phyloP scores from a whole-genome alignment of 2,797 vertebrate species.

The Anguilla megastoma region DNA sequence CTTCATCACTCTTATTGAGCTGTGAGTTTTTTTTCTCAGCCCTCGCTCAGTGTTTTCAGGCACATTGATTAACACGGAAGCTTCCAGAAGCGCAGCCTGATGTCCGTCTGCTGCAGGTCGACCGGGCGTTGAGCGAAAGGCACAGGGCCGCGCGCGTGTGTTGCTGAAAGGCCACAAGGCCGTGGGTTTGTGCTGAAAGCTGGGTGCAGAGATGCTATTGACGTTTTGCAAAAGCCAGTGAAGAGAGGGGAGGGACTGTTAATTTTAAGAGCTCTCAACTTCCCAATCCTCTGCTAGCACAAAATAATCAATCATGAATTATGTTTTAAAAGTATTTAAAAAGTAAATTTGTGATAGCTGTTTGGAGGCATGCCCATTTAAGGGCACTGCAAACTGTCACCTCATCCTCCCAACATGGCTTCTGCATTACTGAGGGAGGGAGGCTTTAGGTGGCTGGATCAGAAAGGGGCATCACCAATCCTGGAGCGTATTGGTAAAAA shows the following conservation, averaged over 20 bases:
- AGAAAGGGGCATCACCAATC: too few relatives aligned
- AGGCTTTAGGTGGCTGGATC: neutral
- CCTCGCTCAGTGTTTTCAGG: neutral
- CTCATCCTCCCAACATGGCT: neutral
- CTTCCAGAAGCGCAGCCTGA: neutral
- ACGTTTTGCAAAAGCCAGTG: neutral
- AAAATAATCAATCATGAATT: neutral
- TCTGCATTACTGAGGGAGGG: neutral
- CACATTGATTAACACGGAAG: conserved; percentile 17
- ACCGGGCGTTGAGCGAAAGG: conserved; percentile 13
- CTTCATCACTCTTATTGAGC: conserved; percentile 12
- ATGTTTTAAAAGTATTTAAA: neutral
- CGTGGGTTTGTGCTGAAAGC: neutral
- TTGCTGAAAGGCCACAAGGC: neutral
- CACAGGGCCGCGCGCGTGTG: neutral
- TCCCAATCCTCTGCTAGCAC: neutral
- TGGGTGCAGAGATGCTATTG: neutral
- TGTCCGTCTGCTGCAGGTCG: neutral
- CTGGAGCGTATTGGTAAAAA: neutral
- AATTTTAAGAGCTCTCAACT: neutral
- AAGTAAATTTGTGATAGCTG: neutral
- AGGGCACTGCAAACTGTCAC: neutral
- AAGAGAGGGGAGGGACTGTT: neutral
- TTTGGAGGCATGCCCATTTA: neutral
- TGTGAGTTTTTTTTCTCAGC: conserved; percentile 9